Evolutionary conservation across 2,113 vertebrate genomes (phyloP).

Genomic region (Probosciger aterrimus): DNA sequence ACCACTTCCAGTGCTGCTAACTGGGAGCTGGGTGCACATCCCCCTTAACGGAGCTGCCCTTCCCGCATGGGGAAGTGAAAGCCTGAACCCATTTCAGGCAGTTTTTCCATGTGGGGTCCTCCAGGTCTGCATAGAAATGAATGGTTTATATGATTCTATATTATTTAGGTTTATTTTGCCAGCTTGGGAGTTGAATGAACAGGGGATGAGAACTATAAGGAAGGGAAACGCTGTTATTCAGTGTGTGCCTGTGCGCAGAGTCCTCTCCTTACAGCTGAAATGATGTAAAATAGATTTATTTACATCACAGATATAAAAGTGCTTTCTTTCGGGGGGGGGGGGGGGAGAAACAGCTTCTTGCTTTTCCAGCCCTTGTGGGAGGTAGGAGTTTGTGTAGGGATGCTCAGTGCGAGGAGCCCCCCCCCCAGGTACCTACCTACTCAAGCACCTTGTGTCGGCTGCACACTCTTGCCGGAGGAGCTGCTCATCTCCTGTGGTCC

Average conservation of each 20-base stretch:
- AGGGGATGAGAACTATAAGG: neutral
- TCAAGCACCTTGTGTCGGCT: neutral
- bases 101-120: neutral
- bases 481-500: neutral
- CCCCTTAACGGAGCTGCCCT: neutral
- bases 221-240: neutral
- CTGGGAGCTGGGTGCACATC: neutral
- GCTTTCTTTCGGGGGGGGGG: neutral
- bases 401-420: neutral
- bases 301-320: neutral
- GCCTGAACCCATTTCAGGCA: neutral
- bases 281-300: neutral
- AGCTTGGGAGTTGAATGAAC: neutral
- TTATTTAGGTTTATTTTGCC: neutral
- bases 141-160: neutral
- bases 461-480: fast-evolving
- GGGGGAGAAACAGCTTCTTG: neutral
- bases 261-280: neutral
- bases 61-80: neutral
- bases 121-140: neutral
- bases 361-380: neutral
- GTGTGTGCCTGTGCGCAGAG: fast-evolving
- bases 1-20: neutral
- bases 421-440: neutral
- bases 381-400: neutral